Conservation (phyloP, 2,113 vertebrate genomes). For the Phycodurus eques region DNA sequence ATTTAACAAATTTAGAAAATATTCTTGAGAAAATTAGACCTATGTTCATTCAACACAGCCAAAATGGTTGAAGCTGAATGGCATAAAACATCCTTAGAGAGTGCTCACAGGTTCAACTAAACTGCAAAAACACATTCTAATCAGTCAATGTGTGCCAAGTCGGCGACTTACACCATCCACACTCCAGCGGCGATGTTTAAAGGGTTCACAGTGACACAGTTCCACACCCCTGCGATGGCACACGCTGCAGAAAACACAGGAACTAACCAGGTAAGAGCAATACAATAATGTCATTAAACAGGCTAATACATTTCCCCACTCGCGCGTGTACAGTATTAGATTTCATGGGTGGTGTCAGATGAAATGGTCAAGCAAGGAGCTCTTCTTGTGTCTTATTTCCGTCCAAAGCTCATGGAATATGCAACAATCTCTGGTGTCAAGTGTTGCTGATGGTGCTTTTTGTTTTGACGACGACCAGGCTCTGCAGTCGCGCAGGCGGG, state of each 20-base stretch:
- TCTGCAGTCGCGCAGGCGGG: background rate
- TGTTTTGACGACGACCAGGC: background rate
- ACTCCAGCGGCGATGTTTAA: slow-evolving; percentile 92
- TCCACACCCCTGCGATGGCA: slow-evolving; percentile 86
- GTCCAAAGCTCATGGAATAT: slow-evolving; percentile 55
- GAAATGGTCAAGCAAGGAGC: background rate
- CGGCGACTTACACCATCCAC: slow-evolving; percentile 94
- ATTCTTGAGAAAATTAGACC: no score
- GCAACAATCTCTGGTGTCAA: slow-evolving; percentile 60
- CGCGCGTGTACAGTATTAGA: no score
- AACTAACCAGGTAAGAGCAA: background rate
- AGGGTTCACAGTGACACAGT: slow-evolving; percentile 90
- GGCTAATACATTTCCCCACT: no score
- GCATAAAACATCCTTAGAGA: no score
- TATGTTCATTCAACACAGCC: no score
- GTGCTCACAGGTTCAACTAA: background rate
- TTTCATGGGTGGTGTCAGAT: no score
- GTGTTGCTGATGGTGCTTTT: slow-evolving; percentile 3
- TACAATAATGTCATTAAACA: background rate
- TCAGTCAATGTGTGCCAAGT: background rate
- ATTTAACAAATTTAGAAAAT: no score
- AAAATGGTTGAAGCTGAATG: no score
- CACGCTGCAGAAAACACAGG: slow-evolving; percentile 73
- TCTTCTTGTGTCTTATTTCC: background rate
- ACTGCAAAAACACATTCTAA: background rate